Percentiles rank a stretch among this genome's conserved stretches.
These are phyloP conservation scores for Blastobasis adustella DNA, from an alignment of 2,888 invertebrate genomes.

Conservation along the genomic window DNA sequence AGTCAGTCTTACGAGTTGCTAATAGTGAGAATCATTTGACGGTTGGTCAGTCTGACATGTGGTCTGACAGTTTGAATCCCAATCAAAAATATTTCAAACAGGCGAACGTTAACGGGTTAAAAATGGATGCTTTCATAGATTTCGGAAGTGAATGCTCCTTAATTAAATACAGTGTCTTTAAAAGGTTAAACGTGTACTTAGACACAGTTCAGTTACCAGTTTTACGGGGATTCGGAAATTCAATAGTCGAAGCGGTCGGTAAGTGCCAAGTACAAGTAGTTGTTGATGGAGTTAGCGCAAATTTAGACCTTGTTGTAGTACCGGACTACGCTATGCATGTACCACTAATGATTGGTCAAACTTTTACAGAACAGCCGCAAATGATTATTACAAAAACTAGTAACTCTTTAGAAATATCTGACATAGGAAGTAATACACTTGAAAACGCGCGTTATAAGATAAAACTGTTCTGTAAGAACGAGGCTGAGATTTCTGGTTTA, in stretches of 20 bases:
- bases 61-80: not conserved
- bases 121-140: slow-evolving; percentile 3
- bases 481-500: not conserved
- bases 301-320: slow-evolving; percentile 3
- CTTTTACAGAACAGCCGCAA: slow-evolving; percentile 9
- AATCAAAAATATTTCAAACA: slow-evolving; percentile 5
- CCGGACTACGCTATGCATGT: slow-evolving; percentile 5
- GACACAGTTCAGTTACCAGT: not conserved
- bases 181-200: not conserved
- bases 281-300: slow-evolving; percentile 2
- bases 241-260: slow-evolving; percentile 3
- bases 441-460: not conserved
- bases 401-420: slow-evolving; percentile 1
- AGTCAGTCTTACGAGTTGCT: not conserved
- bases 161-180: not conserved
- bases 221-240: slow-evolving; percentile 8
- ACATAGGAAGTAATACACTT: not conserved
- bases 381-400: slow-evolving; percentile 3
- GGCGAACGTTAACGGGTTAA: slow-evolving; percentile 1
- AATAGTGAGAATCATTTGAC: no score
- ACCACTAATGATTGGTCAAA: slow-evolving; percentile 8
- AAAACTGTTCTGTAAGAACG: slow-evolving; percentile 3
- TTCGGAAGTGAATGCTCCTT: slow-evolving; percentile 7
- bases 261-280: not conserved
- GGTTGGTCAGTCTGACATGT: no score